Conservation (phyloP, 1,140 invertebrate genomes). For the Megalonaias nervosa region DNA sequence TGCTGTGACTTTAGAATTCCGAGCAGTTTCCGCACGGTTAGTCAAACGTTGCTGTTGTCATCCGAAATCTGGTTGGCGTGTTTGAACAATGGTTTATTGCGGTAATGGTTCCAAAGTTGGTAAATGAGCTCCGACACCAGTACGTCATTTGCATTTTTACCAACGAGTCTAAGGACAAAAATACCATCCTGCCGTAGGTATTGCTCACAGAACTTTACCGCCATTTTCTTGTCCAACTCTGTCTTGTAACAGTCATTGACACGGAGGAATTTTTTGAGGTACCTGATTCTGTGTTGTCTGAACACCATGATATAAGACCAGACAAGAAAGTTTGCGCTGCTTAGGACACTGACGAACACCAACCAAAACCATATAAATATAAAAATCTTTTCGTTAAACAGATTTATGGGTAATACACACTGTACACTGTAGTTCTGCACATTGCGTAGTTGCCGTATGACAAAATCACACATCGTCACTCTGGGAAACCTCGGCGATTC, state of each 20-base stretch:
- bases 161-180: slow-evolving; percentile 73
- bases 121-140: slow-evolving; percentile 73
- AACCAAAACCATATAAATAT: slow-evolving; percentile 77
- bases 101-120: slow-evolving; percentile 72
- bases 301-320: slow-evolving; percentile 72
- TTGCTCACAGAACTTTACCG: slow-evolving; percentile 72
- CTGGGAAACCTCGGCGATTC: slow-evolving; percentile 70
- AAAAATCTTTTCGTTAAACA: slow-evolving; percentile 77
- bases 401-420: slow-evolving; percentile 75
- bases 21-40: slow-evolving; percentile 59
- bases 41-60: slow-evolving; percentile 68
- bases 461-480: slow-evolving; percentile 71
- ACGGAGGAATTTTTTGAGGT: slow-evolving; percentile 71
- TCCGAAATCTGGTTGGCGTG: slow-evolving; percentile 67
- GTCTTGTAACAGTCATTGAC: slow-evolving; percentile 68
- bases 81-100: slow-evolving; percentile 66
- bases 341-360: slow-evolving; percentile 74
- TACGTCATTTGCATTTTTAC: slow-evolving; percentile 74
- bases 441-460: slow-evolving; percentile 68
- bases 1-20: slow-evolving; percentile 48
- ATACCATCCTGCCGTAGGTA: slow-evolving; percentile 74
- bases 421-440: slow-evolving; percentile 71
- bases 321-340: slow-evolving; percentile 70
- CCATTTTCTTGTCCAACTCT: slow-evolving; percentile 68
- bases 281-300: slow-evolving; percentile 67